Evolutionary conservation across 2,888 invertebrate genomes (phyloP), one percentile per base, ranked within the genome.

Genomic region (Noctua janthe): DNA sequence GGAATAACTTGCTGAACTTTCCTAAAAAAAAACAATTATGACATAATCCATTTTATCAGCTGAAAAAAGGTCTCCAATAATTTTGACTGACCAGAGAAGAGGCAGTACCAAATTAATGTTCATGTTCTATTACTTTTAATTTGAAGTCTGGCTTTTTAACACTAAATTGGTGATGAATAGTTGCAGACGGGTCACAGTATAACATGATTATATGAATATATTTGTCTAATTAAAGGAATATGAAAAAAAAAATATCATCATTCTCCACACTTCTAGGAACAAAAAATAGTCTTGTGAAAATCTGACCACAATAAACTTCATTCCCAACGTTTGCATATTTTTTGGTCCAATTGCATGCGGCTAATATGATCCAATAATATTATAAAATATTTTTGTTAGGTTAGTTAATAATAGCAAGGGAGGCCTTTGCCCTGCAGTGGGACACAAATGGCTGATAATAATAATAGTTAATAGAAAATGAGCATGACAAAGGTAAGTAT

Each of bases 1-100:
- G 75, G 97, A 96, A 92, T 97, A 97, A 88, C 95, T 96, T 90
- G 96, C 95, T 83, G 97, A 94, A 87, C 93, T 92, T 86, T 97
- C 97, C 97, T 5, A 39, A 90, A 80, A 94, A 90, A 69, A 47
- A n/a, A 15, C 23, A 59, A 62, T 11, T 2, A 29, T 62, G 7
- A 6, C 17, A 35, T 67, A 8, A 64, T 29, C 8, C 17, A 54
- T 69, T 80, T 51, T 56, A 43, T 43, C 0, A 17, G 4, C 47
- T 35, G 23, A 20, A 8, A 35, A 17, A 35, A 62, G 5, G 17
- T 54, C 54, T 20, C 54, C 20, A 29, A n/a, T n/a, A 13, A n/a
- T 59, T 35, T 35, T 35, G 35, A 64, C 17, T 17, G 64, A 8
- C 49, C 49, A 23, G 20, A 23, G 35, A 6, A 54, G 20, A 54